Conservation (phyloP, 2,888 invertebrate genomes). For the Ophioninae sp. region DNA sequence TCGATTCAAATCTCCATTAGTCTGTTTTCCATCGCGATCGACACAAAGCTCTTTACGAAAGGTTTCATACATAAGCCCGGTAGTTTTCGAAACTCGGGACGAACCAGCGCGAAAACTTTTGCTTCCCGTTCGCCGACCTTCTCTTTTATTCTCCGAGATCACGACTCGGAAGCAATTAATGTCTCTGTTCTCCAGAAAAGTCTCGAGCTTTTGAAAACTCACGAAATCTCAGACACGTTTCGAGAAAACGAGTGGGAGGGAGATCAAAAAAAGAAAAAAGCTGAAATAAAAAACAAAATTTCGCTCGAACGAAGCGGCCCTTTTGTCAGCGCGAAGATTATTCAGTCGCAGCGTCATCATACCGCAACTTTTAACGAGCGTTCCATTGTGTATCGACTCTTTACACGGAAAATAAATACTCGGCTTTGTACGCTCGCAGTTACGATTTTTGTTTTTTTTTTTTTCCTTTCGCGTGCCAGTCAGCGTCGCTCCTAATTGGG, state of each 20-base stretch:
- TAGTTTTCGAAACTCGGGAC: slow-evolving; percentile 30
- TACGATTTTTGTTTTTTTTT: background rate
- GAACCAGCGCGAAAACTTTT: slow-evolving; percentile 42
- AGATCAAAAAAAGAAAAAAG: background rate
- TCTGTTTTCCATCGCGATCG: slow-evolving; percentile 44
- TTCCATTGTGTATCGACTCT: background rate
- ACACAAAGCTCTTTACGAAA: slow-evolving; percentile 30
- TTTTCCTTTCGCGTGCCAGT: background rate
- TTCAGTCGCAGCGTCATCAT: background rate
- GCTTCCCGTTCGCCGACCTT: background rate
- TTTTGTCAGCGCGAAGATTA: background rate
- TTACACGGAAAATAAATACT: background rate
- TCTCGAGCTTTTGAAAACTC: background rate
- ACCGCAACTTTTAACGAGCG: background rate
- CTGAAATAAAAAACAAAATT: background rate
- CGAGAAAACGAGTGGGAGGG: background rate
- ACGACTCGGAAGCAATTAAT: slow-evolving; percentile 35
- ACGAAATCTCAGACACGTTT: background rate
- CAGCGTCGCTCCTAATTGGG: background rate
- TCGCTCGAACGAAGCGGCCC: background rate
- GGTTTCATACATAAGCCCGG: slow-evolving; percentile 30
- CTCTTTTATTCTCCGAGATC: slow-evolving; percentile 1
- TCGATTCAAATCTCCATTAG: slow-evolving; percentile 44
- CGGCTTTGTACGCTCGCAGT: background rate
- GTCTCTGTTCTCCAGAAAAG: background rate